phyloP scores from a whole-genome alignment of 2,888 invertebrate genomes.

The Drosophila pseudotalamancana region DNA sequence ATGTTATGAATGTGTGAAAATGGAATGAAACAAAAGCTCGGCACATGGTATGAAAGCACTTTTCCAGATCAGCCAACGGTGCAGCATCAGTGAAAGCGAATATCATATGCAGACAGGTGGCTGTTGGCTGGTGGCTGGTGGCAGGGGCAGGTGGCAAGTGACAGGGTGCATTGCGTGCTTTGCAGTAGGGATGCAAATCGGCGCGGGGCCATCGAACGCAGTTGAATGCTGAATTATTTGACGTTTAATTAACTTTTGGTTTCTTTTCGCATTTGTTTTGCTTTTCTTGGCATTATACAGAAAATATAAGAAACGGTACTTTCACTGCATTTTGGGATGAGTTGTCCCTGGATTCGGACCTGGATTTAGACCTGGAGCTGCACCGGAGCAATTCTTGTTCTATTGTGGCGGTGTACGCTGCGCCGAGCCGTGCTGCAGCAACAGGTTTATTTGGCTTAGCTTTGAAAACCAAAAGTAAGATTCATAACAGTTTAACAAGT shows the following conservation, averaged over 20 bases:
- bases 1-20: conserved; percentile 70
- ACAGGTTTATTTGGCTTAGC: conserved; percentile 57
- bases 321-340: conserved; percentile 59
- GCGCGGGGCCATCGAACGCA: conserved; percentile 27
- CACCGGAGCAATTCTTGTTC: conserved; percentile 35
- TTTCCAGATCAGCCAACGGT: conserved; percentile 65
- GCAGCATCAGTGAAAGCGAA: conserved; percentile 69
- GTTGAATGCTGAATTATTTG: conserved; percentile 70
- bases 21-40: conserved; percentile 37
- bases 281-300: conserved; percentile 32
- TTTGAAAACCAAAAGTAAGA: conserved; percentile 68
- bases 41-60: conserved; percentile 64
- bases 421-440: conserved; percentile 43
- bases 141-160: neutral
- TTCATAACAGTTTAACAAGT: conserved; percentile 68
- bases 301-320: conserved; percentile 72
- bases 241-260: conserved; percentile 72
- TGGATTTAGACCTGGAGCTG: neutral
- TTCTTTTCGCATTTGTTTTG: conserved; percentile 13
- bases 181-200: conserved; percentile 58
- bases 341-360: conserved; percentile 13
- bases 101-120: conserved; percentile 57
- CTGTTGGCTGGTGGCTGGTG: neutral
- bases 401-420: too few species aligned
- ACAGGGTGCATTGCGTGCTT: conserved; percentile 61